Conservation (phyloP, 2,797 vertebrate genomes). For the Podarcis siculus region DNA sequence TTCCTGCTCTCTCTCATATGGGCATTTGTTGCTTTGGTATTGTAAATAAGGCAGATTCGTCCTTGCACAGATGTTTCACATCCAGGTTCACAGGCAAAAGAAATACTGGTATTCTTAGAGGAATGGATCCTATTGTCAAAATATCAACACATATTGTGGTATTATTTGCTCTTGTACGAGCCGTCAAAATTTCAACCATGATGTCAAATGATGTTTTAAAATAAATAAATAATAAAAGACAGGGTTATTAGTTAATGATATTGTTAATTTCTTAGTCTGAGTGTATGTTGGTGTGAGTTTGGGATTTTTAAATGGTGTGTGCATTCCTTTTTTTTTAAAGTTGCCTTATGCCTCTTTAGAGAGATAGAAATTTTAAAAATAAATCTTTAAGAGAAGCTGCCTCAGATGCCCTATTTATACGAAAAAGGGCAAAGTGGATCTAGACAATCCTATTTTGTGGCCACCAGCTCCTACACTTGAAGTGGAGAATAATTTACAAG, state of each 20-base stretch:
- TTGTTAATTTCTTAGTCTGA: too few species aligned
- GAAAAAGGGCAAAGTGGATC: neutral
- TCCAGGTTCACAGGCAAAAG: neutral
- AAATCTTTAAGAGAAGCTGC: neutral
- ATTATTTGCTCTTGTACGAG: neutral
- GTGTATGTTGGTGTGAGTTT: too few species aligned
- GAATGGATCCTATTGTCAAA: neutral
- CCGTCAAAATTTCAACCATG: neutral
- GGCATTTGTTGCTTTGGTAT: neutral
- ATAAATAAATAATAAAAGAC: too few species aligned
- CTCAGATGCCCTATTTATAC: neutral
- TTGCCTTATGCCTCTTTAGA: too few species aligned
- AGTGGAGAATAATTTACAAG: neutral
- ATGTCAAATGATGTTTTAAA: neutral
- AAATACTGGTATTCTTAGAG: neutral
- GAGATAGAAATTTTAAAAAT: too few species aligned
- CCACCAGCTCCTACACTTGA: neutral
- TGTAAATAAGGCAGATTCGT: neutral
- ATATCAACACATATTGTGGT: neutral
- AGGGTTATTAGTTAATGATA: too few species aligned
- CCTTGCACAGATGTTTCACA: neutral
- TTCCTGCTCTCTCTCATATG: neutral
- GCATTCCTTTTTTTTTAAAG: too few species aligned
- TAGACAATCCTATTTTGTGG: neutral
- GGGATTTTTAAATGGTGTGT: too few species aligned